phyloP scores from a whole-genome alignment of 2,888 invertebrate species.

The Nomada ruficornis region DNA sequence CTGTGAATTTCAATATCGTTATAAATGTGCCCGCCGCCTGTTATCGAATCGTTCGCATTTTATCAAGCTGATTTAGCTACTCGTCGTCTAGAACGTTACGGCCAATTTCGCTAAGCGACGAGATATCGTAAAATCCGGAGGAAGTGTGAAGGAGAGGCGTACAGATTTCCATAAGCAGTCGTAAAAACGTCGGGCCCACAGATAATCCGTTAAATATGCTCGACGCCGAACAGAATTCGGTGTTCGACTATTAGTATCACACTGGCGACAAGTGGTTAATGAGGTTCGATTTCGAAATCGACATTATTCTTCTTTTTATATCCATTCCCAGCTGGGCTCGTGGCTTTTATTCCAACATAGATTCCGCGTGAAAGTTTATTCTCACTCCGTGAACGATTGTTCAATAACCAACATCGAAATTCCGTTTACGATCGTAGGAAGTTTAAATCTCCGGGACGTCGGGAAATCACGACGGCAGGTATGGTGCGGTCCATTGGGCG shows the following conservation, averaged over 20 bases:
- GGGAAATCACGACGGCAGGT: conserved; percentile 52
- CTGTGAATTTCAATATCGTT: no score
- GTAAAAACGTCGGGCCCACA: conserved; percentile 32
- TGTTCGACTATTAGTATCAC: conserved; percentile 17
- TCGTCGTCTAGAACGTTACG: neutral
- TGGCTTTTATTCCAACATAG: neutral
- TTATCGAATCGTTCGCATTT: neutral
- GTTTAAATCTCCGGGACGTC: conserved; percentile 38
- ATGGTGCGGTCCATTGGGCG: conserved; percentile 56
- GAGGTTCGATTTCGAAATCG: neutral
- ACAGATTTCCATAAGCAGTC: conserved; percentile 34
- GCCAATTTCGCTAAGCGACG: neutral
- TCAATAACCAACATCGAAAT: conserved; percentile 40
- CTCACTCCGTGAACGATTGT: conserved; percentile 55
- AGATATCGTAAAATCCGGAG: conserved; percentile 1
- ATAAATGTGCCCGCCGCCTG: neutral
- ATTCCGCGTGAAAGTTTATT: conserved; percentile 57
- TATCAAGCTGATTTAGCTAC: neutral
- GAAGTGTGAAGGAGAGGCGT: conserved; percentile 45
- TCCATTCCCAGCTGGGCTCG: neutral
- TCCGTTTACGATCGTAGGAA: conserved; percentile 62
- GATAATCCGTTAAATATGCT: conserved; percentile 42
- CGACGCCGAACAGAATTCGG: conserved; percentile 19
- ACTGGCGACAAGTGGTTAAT: neutral
- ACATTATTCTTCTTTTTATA: neutral